Conservation (phyloP, 2,888 invertebrate genomes). For the Epinotia brunnichana region DNA sequence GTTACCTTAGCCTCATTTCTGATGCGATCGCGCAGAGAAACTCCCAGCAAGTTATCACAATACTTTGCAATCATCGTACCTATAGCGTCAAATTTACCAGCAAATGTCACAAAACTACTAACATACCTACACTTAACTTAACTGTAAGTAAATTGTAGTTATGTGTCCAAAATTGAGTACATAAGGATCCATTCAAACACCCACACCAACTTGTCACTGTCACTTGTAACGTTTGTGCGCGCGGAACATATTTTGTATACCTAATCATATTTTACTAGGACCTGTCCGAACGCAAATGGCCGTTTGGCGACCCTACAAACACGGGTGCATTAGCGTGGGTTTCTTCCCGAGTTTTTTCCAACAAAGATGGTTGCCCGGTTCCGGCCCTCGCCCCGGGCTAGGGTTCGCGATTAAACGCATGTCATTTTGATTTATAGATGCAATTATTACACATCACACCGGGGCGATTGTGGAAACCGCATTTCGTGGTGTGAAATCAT, state of each 20-base stretch:
- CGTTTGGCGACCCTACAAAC: slow-evolving; percentile 37
- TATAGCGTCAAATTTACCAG: background rate
- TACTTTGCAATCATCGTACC: too few relatives aligned
- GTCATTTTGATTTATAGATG: slow-evolving; percentile 46
- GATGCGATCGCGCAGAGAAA: too few relatives aligned
- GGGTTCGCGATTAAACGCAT: slow-evolving; percentile 45
- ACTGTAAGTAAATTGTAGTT: background rate
- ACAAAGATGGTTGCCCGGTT: slow-evolving; percentile 44
- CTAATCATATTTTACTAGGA: background rate
- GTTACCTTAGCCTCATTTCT: too few relatives aligned
- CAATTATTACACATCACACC: slow-evolving; percentile 46
- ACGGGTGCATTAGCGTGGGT: slow-evolving; percentile 42
- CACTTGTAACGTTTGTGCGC: background rate
- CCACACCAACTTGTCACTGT: background rate
- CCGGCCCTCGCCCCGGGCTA: slow-evolving; percentile 32
- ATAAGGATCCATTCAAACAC: background rate
- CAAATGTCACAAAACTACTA: too few relatives aligned
- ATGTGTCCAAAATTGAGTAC: background rate
- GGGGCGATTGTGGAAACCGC: slow-evolving; percentile 37
- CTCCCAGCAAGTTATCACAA: too few relatives aligned
- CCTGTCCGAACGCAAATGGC: slow-evolving; percentile 13
- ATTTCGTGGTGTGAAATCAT: slow-evolving; percentile 32
- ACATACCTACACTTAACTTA: background rate
- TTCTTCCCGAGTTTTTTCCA: slow-evolving; percentile 41
- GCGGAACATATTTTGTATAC: background rate